Conservation (phyloP, 2,113 vertebrate species). For the Lethenteron reissneri region DNA sequence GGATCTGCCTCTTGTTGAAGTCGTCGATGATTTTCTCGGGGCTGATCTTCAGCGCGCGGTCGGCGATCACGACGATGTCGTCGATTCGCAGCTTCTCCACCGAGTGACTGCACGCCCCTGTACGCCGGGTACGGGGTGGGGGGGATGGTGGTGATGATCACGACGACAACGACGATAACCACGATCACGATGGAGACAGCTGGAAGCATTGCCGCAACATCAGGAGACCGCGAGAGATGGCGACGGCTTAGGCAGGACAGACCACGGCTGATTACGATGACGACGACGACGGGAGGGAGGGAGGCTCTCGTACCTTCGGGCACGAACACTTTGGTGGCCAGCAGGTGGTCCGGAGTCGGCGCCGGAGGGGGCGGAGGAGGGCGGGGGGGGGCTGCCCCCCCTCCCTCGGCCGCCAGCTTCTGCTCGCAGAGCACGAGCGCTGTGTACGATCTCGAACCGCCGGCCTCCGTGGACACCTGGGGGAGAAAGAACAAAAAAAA, state of each 20-base stretch:
- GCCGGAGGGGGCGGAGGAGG: constrained; percentile 6
- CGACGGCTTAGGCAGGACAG: no score
- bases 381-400: constrained; percentile 5
- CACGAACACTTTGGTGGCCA: constrained; percentile 35
- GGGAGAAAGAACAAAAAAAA: not conserved
- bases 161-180: no score
- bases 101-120: constrained; percentile 46
- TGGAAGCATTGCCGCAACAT: no score
- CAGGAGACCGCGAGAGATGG: no score
- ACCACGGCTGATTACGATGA: no score
- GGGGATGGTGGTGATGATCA: not conserved
- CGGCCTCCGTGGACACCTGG: constrained; percentile 42
- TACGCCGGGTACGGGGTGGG: not conserved
- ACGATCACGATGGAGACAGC: no score
- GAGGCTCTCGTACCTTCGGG: constrained; percentile 30
- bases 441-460: constrained; percentile 36
- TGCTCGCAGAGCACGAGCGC: constrained; percentile 50
- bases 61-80: constrained; percentile 36
- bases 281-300: not conserved
- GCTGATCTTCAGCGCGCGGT: constrained; percentile 45
- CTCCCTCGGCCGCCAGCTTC: constrained; percentile 21
- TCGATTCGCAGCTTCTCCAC: constrained; percentile 40
- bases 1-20: constrained; percentile 43
- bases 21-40: constrained; percentile 59
- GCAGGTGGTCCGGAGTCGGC: constrained; percentile 18